phyloP scores from a whole-genome alignment of 2,113 vertebrate species.

The Laterallus jamaicensis region DNA sequence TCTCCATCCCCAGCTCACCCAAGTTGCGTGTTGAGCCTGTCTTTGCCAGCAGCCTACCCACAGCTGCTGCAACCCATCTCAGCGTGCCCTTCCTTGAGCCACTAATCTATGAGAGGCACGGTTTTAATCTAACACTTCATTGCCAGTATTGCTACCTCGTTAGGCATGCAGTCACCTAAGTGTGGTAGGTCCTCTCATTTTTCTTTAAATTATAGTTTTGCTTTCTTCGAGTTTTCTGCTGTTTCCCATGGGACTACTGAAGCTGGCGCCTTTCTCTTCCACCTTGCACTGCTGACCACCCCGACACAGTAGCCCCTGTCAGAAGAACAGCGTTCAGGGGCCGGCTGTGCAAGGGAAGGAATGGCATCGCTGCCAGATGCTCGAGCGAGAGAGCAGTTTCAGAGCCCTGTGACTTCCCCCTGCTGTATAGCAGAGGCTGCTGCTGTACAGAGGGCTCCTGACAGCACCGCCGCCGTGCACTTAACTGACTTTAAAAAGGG shows the following conservation, averaged over 20 bases:
- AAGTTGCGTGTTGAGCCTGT: rapidly evolving
- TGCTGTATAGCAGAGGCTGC: neutral
- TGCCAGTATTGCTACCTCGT: neutral
- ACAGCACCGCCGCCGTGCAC: constrained; percentile 43
- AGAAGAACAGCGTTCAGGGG: neutral
- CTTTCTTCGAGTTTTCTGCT: neutral
- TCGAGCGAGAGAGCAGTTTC: neutral
- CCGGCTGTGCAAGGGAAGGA: neutral
- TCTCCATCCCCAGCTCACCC: too few species aligned
- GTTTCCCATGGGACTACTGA: neutral
- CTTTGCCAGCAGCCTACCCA: neutral
- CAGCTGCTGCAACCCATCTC: neutral
- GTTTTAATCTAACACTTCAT: neutral
- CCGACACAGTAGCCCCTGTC: neutral
- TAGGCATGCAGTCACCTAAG: neutral
- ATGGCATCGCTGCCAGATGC: neutral
- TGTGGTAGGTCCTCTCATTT: neutral
- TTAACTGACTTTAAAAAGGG: constrained; percentile 68
- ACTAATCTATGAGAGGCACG: neutral
- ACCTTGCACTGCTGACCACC: constrained; percentile 46
- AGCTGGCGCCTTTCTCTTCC: constrained; percentile 1
- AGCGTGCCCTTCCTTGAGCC: neutral
- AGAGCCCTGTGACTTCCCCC: neutral
- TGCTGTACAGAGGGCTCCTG: constrained; percentile 50
- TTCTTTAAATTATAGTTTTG: neutral